Base-by-base conservation (phyloP, 2,113 vertebrate genomes). In the Dunckerocampus dactyliophorus region DNA sequence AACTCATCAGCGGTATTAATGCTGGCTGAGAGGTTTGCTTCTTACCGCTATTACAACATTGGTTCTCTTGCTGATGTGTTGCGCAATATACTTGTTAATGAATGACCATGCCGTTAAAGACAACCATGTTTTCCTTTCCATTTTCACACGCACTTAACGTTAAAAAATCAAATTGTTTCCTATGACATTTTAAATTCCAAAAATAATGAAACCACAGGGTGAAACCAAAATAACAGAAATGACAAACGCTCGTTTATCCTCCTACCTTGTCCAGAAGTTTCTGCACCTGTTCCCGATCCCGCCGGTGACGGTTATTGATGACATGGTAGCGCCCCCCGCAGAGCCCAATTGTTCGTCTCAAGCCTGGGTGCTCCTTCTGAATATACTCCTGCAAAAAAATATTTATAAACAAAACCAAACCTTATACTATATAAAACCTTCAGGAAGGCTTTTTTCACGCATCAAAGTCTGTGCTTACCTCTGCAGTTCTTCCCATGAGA, bases 201-300 rank as follows among this genome's bases (percentile, higher is more conserved):
- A 34, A 3, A 34, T n/a, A 20, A 56, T 45, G 12, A 24, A 2
- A 46, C 8, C 31, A 55, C 4, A 17, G 10, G 7, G 0, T 8
- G 15, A 39, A 39, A 31, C 14, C 34, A 59, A 1, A 14, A 48
- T 28, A 22, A 17, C 16, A 47, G 59, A 53, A 56, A 14, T 34
- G 24, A 46, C 4, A 50, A 45, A 24, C 15, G 8, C 4, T 9
- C 37, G 34, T 2, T 12, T 1, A 21, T 13, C 11, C 14, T 14
- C 81, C 83, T 50, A 91, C 91, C 89, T 91, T 89, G 42, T 87
- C 72, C 71, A 91, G 74, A 49, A 92, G 83, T 19, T 68, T 34
- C 0, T 1, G 13, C 28, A 92, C 85, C 75, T 92, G 91, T 51
- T 71, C 59, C 59, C 80, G 82, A 67, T 91, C 63, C 14, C 81